Evolutionary conservation across 2,888 invertebrate genomes (phyloP).

Genomic region (Digitonthophagus gazella): DNA sequence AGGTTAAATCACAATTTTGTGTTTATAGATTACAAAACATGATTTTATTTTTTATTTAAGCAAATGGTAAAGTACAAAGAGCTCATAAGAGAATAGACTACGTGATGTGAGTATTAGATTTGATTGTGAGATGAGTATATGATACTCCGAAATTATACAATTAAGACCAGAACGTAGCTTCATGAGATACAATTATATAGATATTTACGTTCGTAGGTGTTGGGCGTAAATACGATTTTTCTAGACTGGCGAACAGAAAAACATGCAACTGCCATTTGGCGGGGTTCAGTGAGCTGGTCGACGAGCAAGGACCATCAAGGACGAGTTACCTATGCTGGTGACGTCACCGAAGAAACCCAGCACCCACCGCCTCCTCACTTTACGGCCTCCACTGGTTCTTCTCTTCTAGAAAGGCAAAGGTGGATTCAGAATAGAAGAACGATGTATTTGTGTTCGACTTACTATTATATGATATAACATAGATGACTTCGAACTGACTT

Average conservation of each 20-base stretch:
- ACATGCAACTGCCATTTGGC: conserved; percentile 21
- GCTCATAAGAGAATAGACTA: too few relatives aligned
- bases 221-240: background rate
- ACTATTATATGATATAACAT: too few relatives aligned
- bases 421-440: background rate
- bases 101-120: too few relatives aligned
- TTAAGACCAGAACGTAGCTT: background rate
- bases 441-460: too few relatives aligned
- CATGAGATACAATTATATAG: background rate
- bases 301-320: conserved; percentile 27
- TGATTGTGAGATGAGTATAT: background rate
- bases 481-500: too few relatives aligned
- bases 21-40: background rate
- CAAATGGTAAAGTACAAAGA: too few relatives aligned
- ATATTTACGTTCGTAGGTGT: background rate
- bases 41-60: too few relatives aligned
- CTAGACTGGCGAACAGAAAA: background rate
- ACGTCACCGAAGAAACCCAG: conserved; percentile 20
- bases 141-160: background rate
- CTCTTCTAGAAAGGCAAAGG: conserved; percentile 1
- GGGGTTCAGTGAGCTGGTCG: conserved; percentile 25
- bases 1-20: background rate
- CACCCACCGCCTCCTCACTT: conserved; percentile 4
- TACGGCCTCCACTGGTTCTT: background rate
- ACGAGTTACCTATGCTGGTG: conserved; percentile 27